Evolutionary conservation across 2,797 vertebrate species (phyloP), one percentile per base, ranked within the genome.

Genomic region (Amniataba percoides): DNA sequence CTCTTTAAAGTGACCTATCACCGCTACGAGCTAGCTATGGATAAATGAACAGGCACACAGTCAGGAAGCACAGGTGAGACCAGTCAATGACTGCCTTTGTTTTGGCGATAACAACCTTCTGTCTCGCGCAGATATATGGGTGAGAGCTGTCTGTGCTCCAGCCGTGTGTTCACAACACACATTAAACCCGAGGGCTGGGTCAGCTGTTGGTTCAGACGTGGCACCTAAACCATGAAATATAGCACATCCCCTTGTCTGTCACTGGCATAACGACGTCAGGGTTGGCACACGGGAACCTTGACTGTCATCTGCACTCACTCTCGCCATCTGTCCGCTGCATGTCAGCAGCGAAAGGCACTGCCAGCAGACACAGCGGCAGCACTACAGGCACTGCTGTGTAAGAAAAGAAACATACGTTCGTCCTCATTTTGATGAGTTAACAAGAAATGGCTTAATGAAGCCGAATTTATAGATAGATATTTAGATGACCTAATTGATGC

Each of bases 171-270:
- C 69, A 84, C 76, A 81, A 80, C 67, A 49, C 65, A 74, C 51
- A 53, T 61, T 85, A 62, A 78, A 70, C 71, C 72, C 34, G 58
- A 49, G 25, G 13, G 39, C 31, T 19, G 59, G 68, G 25, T 85
- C 88, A 92, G 88, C 90, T 92, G 90, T 83, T 75, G 78, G 71
- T 77, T 71, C 70, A 71, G 80, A 81, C 59, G 67, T 79, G 45
- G 78, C 75, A 77, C 60, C 76, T 71, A 74, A 68, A 81, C 63
- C 77, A 81, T 85, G 53, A 83, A 85, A 81, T 70, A 82, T 11
- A 73, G 51, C 77, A 77, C 78, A 78, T 72, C 70, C 51, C 45
- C 71, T 25, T 68, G 61, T 87, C 86, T 74, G 81, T 79, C 87
- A 46, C 48, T 73, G 75, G 36, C 76, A 71, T 81, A 62, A 86